These are phyloP conservation scores for Pristis pectinata DNA, from an alignment of 2,797 vertebrate genomes.

Conservation along the genomic window DNA sequence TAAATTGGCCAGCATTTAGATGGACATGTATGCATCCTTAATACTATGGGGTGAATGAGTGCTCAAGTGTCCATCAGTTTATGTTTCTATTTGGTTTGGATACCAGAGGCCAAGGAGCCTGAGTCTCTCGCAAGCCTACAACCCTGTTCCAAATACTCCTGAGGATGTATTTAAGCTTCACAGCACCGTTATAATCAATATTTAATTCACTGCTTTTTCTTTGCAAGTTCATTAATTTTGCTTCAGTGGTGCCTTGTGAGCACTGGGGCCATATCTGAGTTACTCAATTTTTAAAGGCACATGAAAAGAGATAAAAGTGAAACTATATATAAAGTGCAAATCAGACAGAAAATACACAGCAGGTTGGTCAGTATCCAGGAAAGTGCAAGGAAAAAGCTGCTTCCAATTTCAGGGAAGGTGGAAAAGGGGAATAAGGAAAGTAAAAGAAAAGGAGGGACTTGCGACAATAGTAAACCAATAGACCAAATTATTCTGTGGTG, in stretches of 20 bases:
- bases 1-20: no score
- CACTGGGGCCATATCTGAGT: background rate
- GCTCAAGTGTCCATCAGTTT: no score
- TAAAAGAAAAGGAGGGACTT: background rate
- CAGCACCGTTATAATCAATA: background rate
- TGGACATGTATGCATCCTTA: no score
- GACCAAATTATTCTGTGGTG: no score
- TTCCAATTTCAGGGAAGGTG: background rate
- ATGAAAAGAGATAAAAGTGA: no score
- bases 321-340: background rate
- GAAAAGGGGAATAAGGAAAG: background rate
- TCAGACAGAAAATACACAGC: background rate
- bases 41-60: no score
- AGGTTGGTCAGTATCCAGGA: background rate
- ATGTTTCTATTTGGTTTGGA: no score
- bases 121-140: no score
- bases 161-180: background rate
- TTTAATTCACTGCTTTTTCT: background rate
- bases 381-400: background rate
- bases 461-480: no score
- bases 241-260: background rate
- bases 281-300: background rate
- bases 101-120: no score
- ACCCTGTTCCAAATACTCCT: no score
- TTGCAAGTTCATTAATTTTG: background rate